These are phyloP conservation scores for Guaruba guarouba DNA, from an alignment of 2,113 vertebrate genomes.

Conservation along the genomic window DNA sequence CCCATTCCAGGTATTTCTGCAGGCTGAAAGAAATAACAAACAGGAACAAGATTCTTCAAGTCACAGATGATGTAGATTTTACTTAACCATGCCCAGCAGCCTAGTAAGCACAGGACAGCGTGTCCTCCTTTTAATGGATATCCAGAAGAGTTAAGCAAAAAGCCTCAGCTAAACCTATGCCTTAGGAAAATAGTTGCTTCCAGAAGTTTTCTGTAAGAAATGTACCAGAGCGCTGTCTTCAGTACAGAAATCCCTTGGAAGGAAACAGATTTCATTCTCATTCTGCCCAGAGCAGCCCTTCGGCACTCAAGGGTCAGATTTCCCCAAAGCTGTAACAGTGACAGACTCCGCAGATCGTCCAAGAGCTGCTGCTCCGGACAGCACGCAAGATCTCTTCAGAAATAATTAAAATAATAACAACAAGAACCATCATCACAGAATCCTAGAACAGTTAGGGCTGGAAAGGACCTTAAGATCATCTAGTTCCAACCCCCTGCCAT, in stretches of 20 bases:
- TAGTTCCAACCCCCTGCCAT: not conserved
- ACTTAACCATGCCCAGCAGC: not conserved
- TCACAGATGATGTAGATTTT: not conserved
- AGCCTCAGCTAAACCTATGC: not conserved
- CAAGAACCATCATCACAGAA: not conserved
- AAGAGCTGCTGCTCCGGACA: not conserved
- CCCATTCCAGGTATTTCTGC: not conserved
- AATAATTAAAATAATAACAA: not conserved
- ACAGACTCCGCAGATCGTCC: not conserved
- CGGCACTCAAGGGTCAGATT: not conserved
- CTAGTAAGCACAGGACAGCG: not conserved
- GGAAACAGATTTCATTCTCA: not conserved
- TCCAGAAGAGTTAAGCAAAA: not conserved
- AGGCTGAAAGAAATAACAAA: not conserved
- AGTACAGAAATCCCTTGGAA: not conserved
- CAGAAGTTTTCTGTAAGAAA: not conserved
- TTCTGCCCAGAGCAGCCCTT: not conserved
- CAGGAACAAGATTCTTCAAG: not conserved
- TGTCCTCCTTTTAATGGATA: not conserved
- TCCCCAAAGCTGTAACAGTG: not conserved
- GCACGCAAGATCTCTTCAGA: not conserved
- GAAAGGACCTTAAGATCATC: not conserved
- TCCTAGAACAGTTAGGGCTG: not conserved
- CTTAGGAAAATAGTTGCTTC: not conserved
- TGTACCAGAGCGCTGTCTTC: not conserved